A percentile compares a stretch with the other conserved stretches of the same genome.
Evolutionary conservation across 2,797 vertebrate genomes (phyloP).

Genomic region (Phrynocephalus vlangalii): DNA sequence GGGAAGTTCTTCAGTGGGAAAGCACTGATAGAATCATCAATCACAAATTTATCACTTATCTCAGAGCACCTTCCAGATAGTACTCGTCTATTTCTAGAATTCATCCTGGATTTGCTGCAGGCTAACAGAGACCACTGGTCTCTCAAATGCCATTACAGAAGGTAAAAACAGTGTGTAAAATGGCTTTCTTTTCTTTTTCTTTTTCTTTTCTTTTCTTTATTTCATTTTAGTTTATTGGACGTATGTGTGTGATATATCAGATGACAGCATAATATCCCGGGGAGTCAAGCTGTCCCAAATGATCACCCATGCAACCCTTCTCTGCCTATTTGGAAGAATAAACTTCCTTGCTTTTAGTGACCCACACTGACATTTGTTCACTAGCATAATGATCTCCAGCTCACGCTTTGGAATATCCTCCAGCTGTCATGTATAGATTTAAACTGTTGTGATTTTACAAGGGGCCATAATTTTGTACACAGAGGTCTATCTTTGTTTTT

Average conservation of each 20-base stretch:
- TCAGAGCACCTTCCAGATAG: not conserved
- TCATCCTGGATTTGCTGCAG: constrained; percentile 1
- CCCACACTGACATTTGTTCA: constrained; percentile 19
- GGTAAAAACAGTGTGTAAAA: not conserved
- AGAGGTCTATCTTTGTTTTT: not conserved
- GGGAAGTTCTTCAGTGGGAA: not conserved
- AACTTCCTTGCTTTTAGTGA: constrained; percentile 19
- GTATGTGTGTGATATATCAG: not conserved
- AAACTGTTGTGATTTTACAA: constrained; percentile 5
- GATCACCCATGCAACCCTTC: constrained; percentile 16
- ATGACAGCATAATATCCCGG: not conserved
- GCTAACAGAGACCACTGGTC: not conserved
- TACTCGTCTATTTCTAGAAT: not conserved
- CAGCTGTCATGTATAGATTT: not conserved
- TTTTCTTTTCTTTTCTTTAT: no score
- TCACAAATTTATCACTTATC: not conserved
- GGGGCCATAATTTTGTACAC: constrained; percentile 10
- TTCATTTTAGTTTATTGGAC: not conserved
- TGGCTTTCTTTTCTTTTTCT: not conserved
- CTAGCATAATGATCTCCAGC: constrained; percentile 2
- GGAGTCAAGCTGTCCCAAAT: not conserved
- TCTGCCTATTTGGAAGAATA: constrained; percentile 2
- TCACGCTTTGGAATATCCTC: constrained; percentile 13
- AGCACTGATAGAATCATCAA: not conserved
- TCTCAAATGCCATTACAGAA: not conserved